Base-by-base conservation (phyloP, 2,797 vertebrate genomes). In the Oreortyx pictus region DNA sequence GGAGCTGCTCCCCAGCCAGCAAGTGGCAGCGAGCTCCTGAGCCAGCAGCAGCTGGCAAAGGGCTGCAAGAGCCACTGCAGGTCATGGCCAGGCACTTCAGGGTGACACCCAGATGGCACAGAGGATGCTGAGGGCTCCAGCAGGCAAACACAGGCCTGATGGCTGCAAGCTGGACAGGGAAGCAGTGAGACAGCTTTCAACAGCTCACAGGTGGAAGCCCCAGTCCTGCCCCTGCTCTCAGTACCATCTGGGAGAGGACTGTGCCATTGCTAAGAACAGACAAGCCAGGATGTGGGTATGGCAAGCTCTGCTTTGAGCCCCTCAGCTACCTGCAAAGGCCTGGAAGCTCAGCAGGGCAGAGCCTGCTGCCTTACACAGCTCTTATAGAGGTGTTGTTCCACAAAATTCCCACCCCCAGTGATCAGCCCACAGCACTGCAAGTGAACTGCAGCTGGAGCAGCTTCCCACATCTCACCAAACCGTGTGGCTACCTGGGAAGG, bases 101-200 rank as follows among this genome's bases (percentile, higher is more conserved):
- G 10, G 7, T 43, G 14, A 67, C 35, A 64, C 0, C 15, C n/a
- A 39, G 41, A 31, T 16, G 20, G 64, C n/a, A 61, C 11, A 27
- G 50, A 44, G 14, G 25, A 17, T 74, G 59, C 16, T 0, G 25
- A 2, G 13, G 20, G 33, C 17, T 81, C 37, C 49, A 0, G 0
- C 27, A 49, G 59, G 29, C 14, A 25, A 39, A 61, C 7, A 17
- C 0, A 1, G 11, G 27, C 18, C 54, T 25, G 33, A 75, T 39
- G 39, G 57, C 24, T 39, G 4, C 43, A 52, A 66, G n/a, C n/a
- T 67, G 57, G 15, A 16, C 5, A 79, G 13, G 44, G 64, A 39
- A 71, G 72, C 0, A 1, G 72, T 0, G 1, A 86, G 60, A 77
- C 54, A 88, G 76, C 83, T 81, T 31, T 31, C 52, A 54, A 18